phyloP scores from a whole-genome alignment of 2,888 invertebrate genomes.

The Litoditis marina region DNA sequence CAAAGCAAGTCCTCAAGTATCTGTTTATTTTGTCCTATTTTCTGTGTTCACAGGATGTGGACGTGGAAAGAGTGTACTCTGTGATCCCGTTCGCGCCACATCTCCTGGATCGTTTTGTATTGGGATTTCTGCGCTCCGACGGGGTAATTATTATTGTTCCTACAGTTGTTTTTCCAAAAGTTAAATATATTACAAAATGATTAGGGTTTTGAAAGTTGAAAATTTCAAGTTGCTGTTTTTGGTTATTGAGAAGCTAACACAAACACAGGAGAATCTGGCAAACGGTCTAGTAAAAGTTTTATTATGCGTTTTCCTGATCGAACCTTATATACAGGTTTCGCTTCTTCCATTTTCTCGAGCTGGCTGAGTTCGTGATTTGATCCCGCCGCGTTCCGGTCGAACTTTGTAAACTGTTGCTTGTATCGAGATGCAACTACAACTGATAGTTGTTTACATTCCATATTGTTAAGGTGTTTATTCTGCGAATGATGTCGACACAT shows the following conservation, averaged over 20 bases:
- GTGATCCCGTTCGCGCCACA: conserved; percentile 52
- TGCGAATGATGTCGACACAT: conserved; percentile 59
- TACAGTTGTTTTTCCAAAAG: background rate
- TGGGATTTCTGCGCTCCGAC: conserved; percentile 54
- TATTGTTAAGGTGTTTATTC: conserved; percentile 56
- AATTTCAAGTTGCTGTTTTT: background rate
- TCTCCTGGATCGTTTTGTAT: conserved; percentile 52
- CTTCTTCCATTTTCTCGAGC: too few relatives aligned
- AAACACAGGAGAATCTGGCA: too few relatives aligned
- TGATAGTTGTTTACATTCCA: background rate
- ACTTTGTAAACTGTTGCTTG: too few relatives aligned
- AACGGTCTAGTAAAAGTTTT: too few relatives aligned
- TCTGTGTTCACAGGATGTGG: conserved; percentile 18
- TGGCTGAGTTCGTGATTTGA: too few relatives aligned
- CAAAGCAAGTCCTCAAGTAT: too few relatives aligned
- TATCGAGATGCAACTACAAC: background rate
- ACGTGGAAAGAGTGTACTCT: conserved; percentile 36
- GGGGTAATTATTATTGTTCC: conserved; percentile 42
- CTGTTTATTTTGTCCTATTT: background rate
- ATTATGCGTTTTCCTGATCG: too few relatives aligned
- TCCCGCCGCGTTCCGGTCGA: too few relatives aligned
- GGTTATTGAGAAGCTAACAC: too few relatives aligned
- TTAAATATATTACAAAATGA: background rate
- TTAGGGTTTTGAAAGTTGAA: background rate
- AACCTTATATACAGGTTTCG: too few relatives aligned